These are phyloP conservation scores for Aurelia sp. DNA, from an alignment of 30 jellyfish, hydroid and myxozoan genomes.

Conservation along the genomic window DNA sequence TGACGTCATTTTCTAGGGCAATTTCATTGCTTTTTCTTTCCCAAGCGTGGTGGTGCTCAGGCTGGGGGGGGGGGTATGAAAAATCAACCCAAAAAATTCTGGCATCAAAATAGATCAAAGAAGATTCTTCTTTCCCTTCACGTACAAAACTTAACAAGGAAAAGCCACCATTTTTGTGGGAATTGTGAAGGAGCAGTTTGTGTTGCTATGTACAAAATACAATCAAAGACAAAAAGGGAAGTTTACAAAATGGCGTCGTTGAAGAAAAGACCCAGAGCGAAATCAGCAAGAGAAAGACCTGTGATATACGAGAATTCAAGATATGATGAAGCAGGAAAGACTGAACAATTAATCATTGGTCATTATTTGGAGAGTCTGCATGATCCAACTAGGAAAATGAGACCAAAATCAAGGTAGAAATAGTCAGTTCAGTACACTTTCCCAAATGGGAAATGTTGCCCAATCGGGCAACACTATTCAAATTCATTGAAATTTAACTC, in stretches of 20 bases:
- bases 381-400: slow-evolving; percentile 2
- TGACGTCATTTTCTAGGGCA: no score
- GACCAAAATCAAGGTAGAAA: slow-evolving; percentile 6
- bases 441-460: no score
- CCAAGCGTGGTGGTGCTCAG: no score
- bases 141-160: no score
- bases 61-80: no score
- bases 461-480: no score
- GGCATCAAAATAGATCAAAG: no score
- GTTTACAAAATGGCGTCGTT: slow-evolving; percentile 34
- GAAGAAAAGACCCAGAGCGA: slow-evolving; percentile 11
- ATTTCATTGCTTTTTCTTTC: no score
- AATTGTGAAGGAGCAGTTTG: slow-evolving; percentile 24
- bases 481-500: no score
- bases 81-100: no score
- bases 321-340: neutral
- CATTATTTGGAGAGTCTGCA: slow-evolving; percentile 28
- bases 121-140: no score
- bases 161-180: neutral
- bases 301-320: slow-evolving; percentile 14
- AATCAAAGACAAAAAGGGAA: neutral
- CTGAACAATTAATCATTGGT: slow-evolving; percentile 16
- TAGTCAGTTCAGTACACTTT: no score
- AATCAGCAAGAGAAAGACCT: slow-evolving; percentile 34
- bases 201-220: slow-evolving; percentile 32